A percentile compares a stretch with the other conserved stretches of the same genome.
Conservation (phyloP, 2,113 vertebrate genomes). For the Notarius quadriscutis region DNA sequence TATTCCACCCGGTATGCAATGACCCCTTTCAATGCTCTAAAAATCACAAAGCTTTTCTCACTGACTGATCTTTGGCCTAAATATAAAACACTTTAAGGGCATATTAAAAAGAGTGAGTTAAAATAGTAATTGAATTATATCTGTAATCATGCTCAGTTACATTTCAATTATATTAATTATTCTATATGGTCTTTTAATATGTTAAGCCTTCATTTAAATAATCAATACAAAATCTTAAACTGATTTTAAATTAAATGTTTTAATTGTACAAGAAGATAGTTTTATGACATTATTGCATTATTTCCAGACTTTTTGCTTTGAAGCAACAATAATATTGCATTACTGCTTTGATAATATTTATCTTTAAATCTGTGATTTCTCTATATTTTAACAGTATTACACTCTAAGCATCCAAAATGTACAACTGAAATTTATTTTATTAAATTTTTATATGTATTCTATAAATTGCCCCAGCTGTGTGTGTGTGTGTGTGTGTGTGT, state of each 20-base stretch:
- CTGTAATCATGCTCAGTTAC: not conserved
- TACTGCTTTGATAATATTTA: not conserved
- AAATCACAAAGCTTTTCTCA: conserved; percentile 52
- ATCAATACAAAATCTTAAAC: not conserved
- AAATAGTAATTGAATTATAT: not conserved
- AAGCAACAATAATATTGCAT: not conserved
- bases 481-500: too few relatives aligned
- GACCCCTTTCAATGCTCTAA: conserved; percentile 53
- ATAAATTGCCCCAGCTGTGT: too few relatives aligned
- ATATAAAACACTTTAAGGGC: conserved; percentile 22
- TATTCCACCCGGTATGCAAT: conserved; percentile 59
- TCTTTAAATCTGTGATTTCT: not conserved
- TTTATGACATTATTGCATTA: not conserved
- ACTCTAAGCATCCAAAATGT: not conserved
- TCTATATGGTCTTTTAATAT: not conserved
- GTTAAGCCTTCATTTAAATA: not conserved
- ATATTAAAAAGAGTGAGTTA: conserved; percentile 16
- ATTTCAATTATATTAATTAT: conserved; percentile 6
- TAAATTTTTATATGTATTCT: not conserved
- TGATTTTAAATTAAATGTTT: not conserved
- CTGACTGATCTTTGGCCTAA: conserved; percentile 40
- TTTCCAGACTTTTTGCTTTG: not conserved
- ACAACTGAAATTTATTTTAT: not conserved
- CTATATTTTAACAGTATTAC: not conserved
- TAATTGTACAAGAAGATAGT: not conserved